A percentile compares a stretch with the other conserved stretches of the same genome.
phyloP scores from a whole-genome alignment of 2,797 vertebrate genomes.

The Echiichthys vipera region DNA sequence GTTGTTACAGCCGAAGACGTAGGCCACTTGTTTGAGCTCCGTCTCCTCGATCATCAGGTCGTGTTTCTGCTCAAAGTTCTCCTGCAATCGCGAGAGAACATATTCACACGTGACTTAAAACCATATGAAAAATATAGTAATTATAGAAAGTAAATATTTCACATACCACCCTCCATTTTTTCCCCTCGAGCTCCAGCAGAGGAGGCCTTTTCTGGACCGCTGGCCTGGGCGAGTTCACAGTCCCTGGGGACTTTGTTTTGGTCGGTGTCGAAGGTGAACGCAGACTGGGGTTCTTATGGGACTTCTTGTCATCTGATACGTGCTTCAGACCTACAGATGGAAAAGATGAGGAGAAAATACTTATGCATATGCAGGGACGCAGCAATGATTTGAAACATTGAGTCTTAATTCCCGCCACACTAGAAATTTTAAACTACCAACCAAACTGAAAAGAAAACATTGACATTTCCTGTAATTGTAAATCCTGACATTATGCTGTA shows the following conservation, averaged over 20 bases:
- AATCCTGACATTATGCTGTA: background rate
- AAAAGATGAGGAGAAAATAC: background rate
- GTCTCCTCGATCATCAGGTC: slow-evolving; percentile 93
- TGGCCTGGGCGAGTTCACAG: slow-evolving; percentile 54
- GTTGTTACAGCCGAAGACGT: slow-evolving; percentile 93
- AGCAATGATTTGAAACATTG: background rate
- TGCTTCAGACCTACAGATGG: slow-evolving; percentile 89
- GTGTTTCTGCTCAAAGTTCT: slow-evolving; percentile 93
- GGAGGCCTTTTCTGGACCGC: slow-evolving; percentile 83
- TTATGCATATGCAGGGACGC: background rate
- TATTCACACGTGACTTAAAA: background rate
- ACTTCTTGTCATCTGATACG: slow-evolving; percentile 92
- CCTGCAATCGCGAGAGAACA: slow-evolving; percentile 77
- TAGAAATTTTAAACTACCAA: background rate
- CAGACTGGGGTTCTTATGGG: slow-evolving; percentile 92
- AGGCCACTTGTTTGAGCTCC: slow-evolving; percentile 95
- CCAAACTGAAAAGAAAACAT: background rate
- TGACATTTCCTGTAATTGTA: background rate
- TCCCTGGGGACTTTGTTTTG: slow-evolving; percentile 76
- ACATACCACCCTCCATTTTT: slow-evolving; percentile 98
- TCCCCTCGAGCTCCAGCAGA: slow-evolving; percentile 94
- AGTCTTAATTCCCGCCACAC: background rate
- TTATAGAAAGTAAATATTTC: background rate
- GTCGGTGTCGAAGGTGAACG: slow-evolving; percentile 84
- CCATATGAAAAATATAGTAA: background rate